A percentile compares a stretch with the other conserved stretches of the same genome.
These are phyloP conservation scores for Aphelenchoides avenae DNA, from an alignment of 1,140 invertebrate genomes.

Conservation along the genomic window DNA sequence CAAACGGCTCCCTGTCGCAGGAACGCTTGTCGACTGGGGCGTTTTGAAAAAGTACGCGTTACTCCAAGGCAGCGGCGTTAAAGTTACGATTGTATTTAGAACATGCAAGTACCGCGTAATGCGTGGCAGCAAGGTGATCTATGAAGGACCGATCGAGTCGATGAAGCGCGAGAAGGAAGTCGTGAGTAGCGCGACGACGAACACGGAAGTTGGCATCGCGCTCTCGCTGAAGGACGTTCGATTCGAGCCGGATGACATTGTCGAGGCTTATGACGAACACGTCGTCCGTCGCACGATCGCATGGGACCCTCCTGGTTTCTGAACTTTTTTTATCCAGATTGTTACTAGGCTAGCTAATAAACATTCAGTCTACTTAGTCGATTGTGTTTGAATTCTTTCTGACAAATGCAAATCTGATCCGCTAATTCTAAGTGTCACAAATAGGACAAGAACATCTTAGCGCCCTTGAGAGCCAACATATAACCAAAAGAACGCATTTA, in stretches of 20 bases:
- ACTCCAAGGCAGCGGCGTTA: slow-evolving; percentile 11
- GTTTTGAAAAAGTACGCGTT: slow-evolving; percentile 39
- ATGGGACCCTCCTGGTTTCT: slow-evolving; percentile 56
- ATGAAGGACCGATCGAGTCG: slow-evolving; percentile 52
- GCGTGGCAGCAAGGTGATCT: slow-evolving; percentile 28
- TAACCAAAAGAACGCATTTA: no score
- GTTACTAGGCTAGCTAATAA: no score
- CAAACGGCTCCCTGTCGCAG: slow-evolving; percentile 54
- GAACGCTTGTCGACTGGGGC: slow-evolving; percentile 53
- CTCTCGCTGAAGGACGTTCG: slow-evolving; percentile 46
- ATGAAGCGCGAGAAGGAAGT: slow-evolving; percentile 48
- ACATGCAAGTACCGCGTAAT: slow-evolving; percentile 27
- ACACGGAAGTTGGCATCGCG: slow-evolving; percentile 52
- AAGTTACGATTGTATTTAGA: slow-evolving; percentile 12
- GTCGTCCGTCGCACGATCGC: slow-evolving; percentile 34
- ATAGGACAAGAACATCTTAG: no score
- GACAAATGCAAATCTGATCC: no score
- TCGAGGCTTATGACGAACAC: slow-evolving; percentile 49
- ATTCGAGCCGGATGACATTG: slow-evolving; percentile 49
- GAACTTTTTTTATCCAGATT: no score
- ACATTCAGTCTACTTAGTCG: no score
- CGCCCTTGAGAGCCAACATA: no score
- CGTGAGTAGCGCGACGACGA: slow-evolving; percentile 41
- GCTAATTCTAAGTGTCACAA: no score
- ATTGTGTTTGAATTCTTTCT: no score